Evolutionary conservation across 2,797 vertebrate species (phyloP).

Genomic region (Danionella dracula): DNA sequence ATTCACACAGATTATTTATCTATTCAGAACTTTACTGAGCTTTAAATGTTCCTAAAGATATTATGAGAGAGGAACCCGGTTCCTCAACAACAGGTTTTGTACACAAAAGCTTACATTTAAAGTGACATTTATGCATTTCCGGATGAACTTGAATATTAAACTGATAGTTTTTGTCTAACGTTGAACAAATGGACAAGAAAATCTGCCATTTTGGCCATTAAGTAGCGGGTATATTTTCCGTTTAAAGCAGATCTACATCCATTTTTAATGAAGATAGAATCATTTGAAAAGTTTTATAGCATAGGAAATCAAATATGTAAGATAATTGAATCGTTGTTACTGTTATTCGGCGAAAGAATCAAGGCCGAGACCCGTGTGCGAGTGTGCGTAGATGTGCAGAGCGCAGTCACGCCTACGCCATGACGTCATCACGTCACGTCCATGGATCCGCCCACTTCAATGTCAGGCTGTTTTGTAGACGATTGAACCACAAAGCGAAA

Average conservation of each 20-base stretch:
- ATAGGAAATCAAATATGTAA: not conserved
- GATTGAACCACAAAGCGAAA: not conserved
- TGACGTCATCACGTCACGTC: slow-evolving; percentile 27
- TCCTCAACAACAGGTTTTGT: no score
- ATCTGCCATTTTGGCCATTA: not conserved
- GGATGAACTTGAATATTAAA: no score
- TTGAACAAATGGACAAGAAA: not conserved
- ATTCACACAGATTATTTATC: no score
- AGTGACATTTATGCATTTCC: no score
- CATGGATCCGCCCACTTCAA: not conserved
- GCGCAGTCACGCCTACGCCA: not conserved
- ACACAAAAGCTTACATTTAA: no score
- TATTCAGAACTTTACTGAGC: no score
- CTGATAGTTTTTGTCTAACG: not conserved
- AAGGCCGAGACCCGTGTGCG: slow-evolving; percentile 31
- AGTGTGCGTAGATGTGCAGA: not conserved
- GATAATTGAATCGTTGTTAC: slow-evolving; percentile 33
- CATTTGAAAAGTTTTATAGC: not conserved
- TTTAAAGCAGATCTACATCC: not conserved
- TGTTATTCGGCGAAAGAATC: slow-evolving; percentile 28
- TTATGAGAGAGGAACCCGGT: no score
- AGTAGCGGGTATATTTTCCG: not conserved
- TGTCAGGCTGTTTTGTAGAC: slow-evolving; percentile 19
- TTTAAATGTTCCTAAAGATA: no score
- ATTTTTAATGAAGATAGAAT: not conserved